These are phyloP conservation scores for Meiosimyza decipiens DNA, from an alignment of 2,888 invertebrate genomes.

Conservation along the genomic window DNA sequence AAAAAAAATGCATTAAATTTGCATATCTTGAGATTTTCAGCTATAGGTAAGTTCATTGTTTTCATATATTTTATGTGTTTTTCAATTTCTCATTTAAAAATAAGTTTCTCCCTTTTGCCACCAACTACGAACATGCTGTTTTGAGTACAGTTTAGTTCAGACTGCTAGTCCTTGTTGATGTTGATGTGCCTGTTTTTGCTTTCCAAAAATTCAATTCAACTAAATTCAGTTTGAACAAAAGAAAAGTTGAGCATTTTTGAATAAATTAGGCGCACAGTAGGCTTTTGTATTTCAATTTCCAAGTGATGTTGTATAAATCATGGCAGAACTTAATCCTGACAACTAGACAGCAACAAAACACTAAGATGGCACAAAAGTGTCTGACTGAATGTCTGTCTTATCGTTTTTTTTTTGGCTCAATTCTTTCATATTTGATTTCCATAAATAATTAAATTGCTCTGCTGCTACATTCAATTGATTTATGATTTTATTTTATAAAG, in stretches of 20 bases:
- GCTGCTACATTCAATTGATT: conserved; percentile 19
- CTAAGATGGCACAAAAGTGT: background rate
- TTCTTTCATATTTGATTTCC: conserved; percentile 26
- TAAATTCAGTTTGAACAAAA: too few species aligned
- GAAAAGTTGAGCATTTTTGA: background rate
- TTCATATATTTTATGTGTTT: too few species aligned
- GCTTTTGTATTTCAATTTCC: conserved; percentile 13
- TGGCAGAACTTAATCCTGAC: background rate
- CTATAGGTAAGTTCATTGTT: too few species aligned
- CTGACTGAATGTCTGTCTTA: background rate
- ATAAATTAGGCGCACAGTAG: conserved; percentile 7
- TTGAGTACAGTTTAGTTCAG: too few species aligned
- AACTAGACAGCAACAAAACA: background rate
- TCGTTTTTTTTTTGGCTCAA: background rate
- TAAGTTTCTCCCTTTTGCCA: too few species aligned
- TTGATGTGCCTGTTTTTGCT: too few species aligned
- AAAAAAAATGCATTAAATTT: too few species aligned
- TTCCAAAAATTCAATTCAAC: too few species aligned
- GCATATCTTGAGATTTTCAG: too few species aligned
- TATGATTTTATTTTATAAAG: conserved; percentile 15
- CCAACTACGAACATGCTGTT: too few species aligned
- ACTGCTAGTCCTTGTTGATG: too few species aligned
- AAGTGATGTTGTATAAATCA: conserved; percentile 17
- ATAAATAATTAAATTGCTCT: conserved; percentile 31
- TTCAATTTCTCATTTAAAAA: too few species aligned